A percentile compares a stretch with the other conserved stretches of the same genome.
phyloP scores from a whole-genome alignment of 2,797 vertebrate genomes.

The Phrynocephalus vlangalii region DNA sequence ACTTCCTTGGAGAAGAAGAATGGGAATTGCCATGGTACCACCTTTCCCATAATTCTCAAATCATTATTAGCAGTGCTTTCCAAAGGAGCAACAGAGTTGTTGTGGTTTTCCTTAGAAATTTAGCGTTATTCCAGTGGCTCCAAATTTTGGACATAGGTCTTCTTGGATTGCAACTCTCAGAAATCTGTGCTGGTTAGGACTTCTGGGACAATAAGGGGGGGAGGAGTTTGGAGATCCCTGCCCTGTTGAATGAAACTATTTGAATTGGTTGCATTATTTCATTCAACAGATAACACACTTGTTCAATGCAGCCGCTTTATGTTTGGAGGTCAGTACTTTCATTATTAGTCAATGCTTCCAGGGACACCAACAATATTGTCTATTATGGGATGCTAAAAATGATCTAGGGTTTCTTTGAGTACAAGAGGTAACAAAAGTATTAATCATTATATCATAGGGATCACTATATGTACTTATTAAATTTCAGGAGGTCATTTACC shows the following conservation, averaged over 20 bases:
- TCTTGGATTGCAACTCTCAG: no score
- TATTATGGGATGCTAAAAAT: neutral
- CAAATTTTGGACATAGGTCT: no score
- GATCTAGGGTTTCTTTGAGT: neutral
- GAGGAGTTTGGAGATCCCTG: no score
- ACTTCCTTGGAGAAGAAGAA: neutral
- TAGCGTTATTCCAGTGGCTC: neutral
- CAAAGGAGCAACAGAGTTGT: neutral
- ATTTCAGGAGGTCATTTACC: conserved; percentile 1
- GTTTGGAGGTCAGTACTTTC: neutral
- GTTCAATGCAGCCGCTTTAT: neutral
- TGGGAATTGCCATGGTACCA: no score
- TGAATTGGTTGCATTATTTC: neutral
- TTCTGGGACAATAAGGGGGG: no score
- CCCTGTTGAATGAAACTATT: neutral
- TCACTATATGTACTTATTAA: neutral
- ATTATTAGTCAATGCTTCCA: neutral
- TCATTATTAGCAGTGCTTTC: neutral
- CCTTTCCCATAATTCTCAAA: no score
- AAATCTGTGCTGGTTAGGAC: no score
- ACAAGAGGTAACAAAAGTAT: conserved; percentile 1
- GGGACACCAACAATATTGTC: neutral
- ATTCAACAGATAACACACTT: neutral
- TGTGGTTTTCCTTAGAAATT: neutral
- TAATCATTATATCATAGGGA: no score